Evolutionary conservation across 2,113 vertebrate species (phyloP).

Genomic region (Agapornis roseicollis): DNA sequence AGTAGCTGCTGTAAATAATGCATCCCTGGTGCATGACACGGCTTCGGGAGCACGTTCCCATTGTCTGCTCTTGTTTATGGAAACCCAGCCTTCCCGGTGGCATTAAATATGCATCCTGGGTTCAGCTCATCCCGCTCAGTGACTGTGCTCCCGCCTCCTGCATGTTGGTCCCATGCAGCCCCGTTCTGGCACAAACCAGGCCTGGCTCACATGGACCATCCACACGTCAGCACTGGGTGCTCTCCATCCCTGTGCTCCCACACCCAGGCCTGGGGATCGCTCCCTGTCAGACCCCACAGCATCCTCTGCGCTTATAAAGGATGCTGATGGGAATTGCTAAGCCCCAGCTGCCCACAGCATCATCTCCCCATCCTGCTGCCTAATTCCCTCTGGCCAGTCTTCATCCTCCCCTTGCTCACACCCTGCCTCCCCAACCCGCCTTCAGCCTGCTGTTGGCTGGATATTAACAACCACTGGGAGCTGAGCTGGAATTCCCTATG

Average conservation of each 20-base stretch:
- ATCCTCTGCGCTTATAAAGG: not conserved
- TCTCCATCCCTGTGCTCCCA: not conserved
- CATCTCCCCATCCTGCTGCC: not conserved
- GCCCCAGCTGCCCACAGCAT: not conserved
- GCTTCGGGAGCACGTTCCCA: slow-evolving; percentile 33
- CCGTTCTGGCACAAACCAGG: not conserved
- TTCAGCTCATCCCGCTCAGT: slow-evolving; percentile 50
- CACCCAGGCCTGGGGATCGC: not conserved
- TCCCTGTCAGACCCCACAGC: not conserved
- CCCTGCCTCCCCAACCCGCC: not conserved
- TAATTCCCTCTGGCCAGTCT: not conserved
- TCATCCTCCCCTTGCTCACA: rapidly evolving
- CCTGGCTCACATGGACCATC: slow-evolving; percentile 50
- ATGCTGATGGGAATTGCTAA: not conserved
- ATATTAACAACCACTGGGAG: not conserved
- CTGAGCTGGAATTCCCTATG: not conserved
- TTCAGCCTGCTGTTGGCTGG: not conserved
- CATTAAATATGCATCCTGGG: slow-evolving; percentile 72
- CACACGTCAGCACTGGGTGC: not conserved
- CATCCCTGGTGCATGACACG: slow-evolving; percentile 40
- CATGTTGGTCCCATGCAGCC: slow-evolving; percentile 9
- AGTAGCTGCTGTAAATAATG: slow-evolving; percentile 71
- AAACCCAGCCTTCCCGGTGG: slow-evolving; percentile 55
- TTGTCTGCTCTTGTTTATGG: slow-evolving; percentile 69
- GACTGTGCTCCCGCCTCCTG: slow-evolving; percentile 25